Percentiles rank a stretch among this genome's conserved stretches.
Evolutionary conservation across 2,888 invertebrate species (phyloP).

Genomic region (Amiota mariae): DNA sequence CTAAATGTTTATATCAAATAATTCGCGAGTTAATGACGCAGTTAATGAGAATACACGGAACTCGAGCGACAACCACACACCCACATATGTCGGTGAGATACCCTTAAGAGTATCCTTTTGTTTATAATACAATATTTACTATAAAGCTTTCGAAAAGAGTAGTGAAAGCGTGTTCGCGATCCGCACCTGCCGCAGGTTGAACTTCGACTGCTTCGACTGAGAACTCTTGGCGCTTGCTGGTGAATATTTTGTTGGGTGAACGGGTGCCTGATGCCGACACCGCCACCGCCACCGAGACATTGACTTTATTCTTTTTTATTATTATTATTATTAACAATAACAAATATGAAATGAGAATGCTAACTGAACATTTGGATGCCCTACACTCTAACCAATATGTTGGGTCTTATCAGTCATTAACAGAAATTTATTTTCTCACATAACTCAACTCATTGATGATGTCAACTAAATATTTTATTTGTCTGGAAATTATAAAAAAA

Average conservation of each 20-base stretch:
- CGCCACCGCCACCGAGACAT: no score
- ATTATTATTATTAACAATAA: constrained; percentile 17
- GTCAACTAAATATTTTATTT: no score
- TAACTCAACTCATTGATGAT: no score
- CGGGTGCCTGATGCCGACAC: neutral
- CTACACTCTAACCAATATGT: no score
- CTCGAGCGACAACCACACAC: neutral
- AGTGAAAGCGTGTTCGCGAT: constrained; percentile 27
- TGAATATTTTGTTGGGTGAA: neutral
- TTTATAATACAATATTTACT: neutral
- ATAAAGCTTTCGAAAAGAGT: no score
- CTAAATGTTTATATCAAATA: neutral
- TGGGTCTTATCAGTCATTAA: no score
- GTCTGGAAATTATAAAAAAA: no score
- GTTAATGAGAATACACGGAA: neutral
- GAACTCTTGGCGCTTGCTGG: constrained; percentile 21
- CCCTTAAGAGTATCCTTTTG: neutral
- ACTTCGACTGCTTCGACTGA: constrained; percentile 44
- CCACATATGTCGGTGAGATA: neutral
- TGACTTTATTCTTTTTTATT: constrained; percentile 6
- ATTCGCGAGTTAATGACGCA: constrained; percentile 14
- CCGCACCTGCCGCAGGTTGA: constrained; percentile 51
- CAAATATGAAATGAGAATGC: no score
- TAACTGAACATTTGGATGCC: no score
- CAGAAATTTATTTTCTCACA: no score